Base-by-base conservation (phyloP, 2,888 invertebrate genomes). In the Tetranychus truncatus region DNA sequence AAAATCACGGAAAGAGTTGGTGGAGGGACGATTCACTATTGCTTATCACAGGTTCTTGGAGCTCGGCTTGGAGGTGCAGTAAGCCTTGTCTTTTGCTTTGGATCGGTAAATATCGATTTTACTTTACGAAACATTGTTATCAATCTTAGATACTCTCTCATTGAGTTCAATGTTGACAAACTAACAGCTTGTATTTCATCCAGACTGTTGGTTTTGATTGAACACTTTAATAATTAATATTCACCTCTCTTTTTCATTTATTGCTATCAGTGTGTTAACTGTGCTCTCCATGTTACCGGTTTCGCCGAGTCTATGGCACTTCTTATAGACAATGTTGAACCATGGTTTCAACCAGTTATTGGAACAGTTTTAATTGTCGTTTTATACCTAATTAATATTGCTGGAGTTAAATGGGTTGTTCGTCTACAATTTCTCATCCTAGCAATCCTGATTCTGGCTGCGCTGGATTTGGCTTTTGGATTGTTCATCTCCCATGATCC, bases 361-460 rank as follows among this genome's bases (percentile, higher is more conserved):
- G 72, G 75, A 11, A 46, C 45, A n/a, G 24, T 15, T 7, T 44
- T 74, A n/a, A 71, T 76, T 44, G 7, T 75, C 20, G 24, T 76
- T 9, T 24, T 81, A 80, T 65, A 80, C 85, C 85, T 90, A 77
- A 94, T 96, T 79, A 96, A 97, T 84, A 87, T 95, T 69, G 95
- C 95, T 45, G 96, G 96, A 67, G 95, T 97, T 0, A 95, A 95
- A 83, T 96, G 95, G 95, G 95, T 97, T 45, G 90, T 97, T 76
- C 92, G 96, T 81, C 84, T 96, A 75, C 96, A 97, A 82, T 93
- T 96, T 84, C 84, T 90, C 55, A 86, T 97, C 71, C 86, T 96
- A 44, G 85, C 94, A 79, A 88, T 95, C 75, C 86, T 97, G 76
- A 86, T 94, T 74, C 83, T 94, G 77, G 94, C 95, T 76, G 93